Base-by-base conservation (phyloP, 2,888 invertebrate genomes). In the Phengaris arion region DNA sequence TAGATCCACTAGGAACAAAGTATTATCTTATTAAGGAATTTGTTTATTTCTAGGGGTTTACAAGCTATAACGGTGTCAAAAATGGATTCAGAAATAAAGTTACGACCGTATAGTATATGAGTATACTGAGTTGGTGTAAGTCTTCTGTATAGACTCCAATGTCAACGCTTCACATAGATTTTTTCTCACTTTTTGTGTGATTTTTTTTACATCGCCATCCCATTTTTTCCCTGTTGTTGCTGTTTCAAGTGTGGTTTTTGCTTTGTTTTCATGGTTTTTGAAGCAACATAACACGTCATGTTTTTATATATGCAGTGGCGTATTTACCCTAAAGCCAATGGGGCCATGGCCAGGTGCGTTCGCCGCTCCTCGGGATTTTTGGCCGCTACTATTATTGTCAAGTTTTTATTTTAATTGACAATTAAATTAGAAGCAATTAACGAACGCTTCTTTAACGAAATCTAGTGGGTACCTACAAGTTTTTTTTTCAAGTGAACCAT, bases 1-100 rank as follows among this genome's bases (percentile, higher is more conserved):
- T 59, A 5, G 59, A 59, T 22, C 59, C 22, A 22, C 9, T 4
- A 0, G 10, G 15, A 4, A 59, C 22, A 59, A 9, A 59, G 10
- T 64, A 35, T 35, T 9, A 12, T 2, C 12, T 35, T 64, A 45
- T 51, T 2, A 9, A n/a, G 45, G 15, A 69, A 1, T 15, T 52
- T 54, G 6, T 90, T 88, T 90, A 87, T 92, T 93, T 93, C 85
- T 93, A 93, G 93, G 93, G 93, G 13, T 93, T 93, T 89, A 93
- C 93, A 91, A 93, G 93, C 89, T 93, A 93, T 92, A 92, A 93
- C 77, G 91, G 90, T 88, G 92, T 92, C 86, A 92, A 91, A 91
- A 92, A 93, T 77, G 93, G 93, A 87, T 87, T 85, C 80, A 85
- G 89, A 82, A 92, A 89, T 90, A 93, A 91, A 91, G 93, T 93